Conservation (phyloP, 1,140 invertebrate species). For the Pomacea maculata region DNA sequence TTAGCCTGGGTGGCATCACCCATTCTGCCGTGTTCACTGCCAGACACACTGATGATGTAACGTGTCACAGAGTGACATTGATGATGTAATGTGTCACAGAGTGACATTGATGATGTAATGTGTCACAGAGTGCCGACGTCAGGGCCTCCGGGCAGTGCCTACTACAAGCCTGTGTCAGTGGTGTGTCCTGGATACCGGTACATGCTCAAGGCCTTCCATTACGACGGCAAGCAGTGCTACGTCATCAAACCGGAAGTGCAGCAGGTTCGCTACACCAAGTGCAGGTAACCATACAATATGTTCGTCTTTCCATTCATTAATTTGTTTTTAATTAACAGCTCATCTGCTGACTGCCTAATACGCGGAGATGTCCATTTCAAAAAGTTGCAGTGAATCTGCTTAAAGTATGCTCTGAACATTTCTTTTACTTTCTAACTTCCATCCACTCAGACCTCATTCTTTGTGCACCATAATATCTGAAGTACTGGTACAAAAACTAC, state of each 20-base stretch:
- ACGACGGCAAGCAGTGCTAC: conserved; percentile 21
- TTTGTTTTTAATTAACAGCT: no score
- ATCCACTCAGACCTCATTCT: neutral
- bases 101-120: no score
- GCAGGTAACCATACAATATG: neutral
- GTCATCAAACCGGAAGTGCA: conserved; percentile 20
- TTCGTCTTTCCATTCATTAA: no score
- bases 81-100: no score
- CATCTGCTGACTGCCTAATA: no score
- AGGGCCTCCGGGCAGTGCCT: neutral
- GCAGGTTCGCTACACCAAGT: conserved; percentile 14
- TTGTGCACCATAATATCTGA: no score
- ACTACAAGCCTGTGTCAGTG: conserved; percentile 17
- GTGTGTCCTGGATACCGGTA: conserved; percentile 9
- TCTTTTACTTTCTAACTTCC: neutral
- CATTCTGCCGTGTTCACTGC: neutral
- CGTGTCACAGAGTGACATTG: no score
- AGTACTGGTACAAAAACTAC: no score
- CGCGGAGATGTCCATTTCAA: no score
- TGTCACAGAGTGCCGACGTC: conserved; percentile 16
- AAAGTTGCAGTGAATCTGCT: no score
- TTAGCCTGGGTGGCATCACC: neutral
- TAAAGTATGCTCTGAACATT: neutral
- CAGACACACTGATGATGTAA: neutral
- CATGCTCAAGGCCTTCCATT: conserved; percentile 18